Base-by-base conservation (phyloP, 2,888 invertebrate species). In the Proisotoma minuta region DNA sequence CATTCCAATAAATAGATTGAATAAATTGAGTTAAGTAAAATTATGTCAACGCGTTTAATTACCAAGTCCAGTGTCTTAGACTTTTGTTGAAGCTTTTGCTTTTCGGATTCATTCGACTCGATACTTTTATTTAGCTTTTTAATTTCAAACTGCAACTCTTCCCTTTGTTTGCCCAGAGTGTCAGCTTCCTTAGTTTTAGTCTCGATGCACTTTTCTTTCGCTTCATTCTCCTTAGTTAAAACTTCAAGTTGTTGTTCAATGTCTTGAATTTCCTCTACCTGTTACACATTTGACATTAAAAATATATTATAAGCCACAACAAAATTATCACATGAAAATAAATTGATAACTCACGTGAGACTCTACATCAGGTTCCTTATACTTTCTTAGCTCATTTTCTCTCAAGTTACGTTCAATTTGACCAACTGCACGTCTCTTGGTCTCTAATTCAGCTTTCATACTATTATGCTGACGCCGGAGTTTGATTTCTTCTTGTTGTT, bases 181-280 rank as follows among this genome's bases (percentile, higher is more conserved):
- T 60, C 64, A 15, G 61, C 24, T 23, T 65, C 50, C 24, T 39
- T 43, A n/a, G 5, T 43, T 4, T 4, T 43, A 15, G 5, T 20
- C 18, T 43, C 18, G 4, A 43, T 43, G 5, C 4, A 4, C 43
- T 43, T 5, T 12, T 43, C 43, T 24, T 0, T 34, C 54, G 12
- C 40, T 20, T 69, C 57, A 26, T 60, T 53, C 8, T 51, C 43
- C 20, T 34, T 28, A 2, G 26, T 26, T 8, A 39, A 48, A 4
- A 53, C 26, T 8, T 50, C 50, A 2, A 61, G 2, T 3, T 63
- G 60, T 10, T 58, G 59, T 15, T 48, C 40, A 15, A 61, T 34
- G 10, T 68, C 66, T 3, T 43, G 39, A 1, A 63, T 12, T 23
- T 63, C 66, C 27, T 66, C 66, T 22, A 43, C 47, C 66, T 66